Percentiles rank a stretch among this genome's conserved stretches.
phyloP scores from a whole-genome alignment of 2,797 vertebrate genomes.

The Sciaenops ocellatus region DNA sequence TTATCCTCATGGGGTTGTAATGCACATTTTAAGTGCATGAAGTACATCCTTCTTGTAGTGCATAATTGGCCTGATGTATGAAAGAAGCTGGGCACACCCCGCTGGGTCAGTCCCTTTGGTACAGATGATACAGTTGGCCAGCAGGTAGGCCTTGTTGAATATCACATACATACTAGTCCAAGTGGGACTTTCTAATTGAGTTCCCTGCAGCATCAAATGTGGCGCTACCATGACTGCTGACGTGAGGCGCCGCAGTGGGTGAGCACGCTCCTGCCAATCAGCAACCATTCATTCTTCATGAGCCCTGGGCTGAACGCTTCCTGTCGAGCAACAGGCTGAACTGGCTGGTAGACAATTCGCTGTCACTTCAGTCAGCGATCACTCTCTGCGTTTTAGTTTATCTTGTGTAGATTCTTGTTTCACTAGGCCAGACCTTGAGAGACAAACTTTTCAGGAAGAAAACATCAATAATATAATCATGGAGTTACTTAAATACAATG shows the following conservation, averaged over 20 bases:
- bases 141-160: constrained; percentile 30
- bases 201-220: constrained; percentile 29
- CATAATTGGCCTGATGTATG: constrained; percentile 15
- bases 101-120: constrained; percentile 11
- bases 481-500: background rate
- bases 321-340: constrained; percentile 37
- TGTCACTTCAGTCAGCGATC: background rate
- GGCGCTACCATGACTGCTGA: constrained; percentile 25
- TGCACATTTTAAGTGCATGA: constrained; percentile 58
- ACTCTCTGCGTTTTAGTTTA: background rate
- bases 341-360: background rate
- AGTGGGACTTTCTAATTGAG: constrained; percentile 31
- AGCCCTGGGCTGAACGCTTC: constrained; percentile 46
- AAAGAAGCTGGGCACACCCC: constrained; percentile 31
- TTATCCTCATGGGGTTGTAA: constrained; percentile 46
- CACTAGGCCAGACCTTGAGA: background rate
- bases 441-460: background rate
- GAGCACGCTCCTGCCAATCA: constrained; percentile 44
- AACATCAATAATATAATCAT: background rate
- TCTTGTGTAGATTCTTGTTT: background rate
- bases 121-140: background rate
- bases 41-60: constrained; percentile 25
- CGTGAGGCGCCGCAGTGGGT: constrained; percentile 47
- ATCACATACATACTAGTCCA: constrained; percentile 21
- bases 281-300: constrained; percentile 68